Conservation (phyloP, 1,140 invertebrate species). For the Drosophila ironensis region DNA sequence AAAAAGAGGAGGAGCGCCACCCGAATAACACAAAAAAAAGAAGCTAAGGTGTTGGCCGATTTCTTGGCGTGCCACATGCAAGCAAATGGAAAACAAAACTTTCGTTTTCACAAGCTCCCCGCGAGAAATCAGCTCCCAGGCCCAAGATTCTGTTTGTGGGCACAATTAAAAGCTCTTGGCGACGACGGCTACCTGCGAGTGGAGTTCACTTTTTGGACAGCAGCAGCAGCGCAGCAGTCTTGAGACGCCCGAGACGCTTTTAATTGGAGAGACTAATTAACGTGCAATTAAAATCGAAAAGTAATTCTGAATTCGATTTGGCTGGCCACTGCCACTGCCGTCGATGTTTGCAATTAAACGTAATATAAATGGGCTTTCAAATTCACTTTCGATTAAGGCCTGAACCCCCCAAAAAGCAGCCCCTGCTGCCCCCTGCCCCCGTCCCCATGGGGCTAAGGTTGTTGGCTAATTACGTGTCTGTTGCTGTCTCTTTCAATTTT, state of each 20-base stretch:
- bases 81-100: constrained; percentile 44
- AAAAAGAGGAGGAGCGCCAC: not conserved
- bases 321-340: not conserved
- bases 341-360: constrained; percentile 51
- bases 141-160: constrained; percentile 69
- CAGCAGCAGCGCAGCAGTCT: too few relatives aligned
- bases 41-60: constrained; percentile 33
- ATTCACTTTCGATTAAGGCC: constrained; percentile 60
- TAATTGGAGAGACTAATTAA: constrained; percentile 71
- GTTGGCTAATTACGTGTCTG: constrained; percentile 76
- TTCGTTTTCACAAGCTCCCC: constrained; percentile 47
- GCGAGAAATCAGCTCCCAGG: constrained; percentile 26
- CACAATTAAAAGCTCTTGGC: constrained; percentile 66
- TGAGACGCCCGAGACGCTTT: constrained; percentile 17
- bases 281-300: constrained; percentile 67
- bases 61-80: constrained; percentile 62
- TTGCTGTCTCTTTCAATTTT: constrained; percentile 75
- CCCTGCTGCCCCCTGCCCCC: not conserved
- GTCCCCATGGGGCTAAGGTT: not conserved
- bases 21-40: not conserved
- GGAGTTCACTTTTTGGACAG: constrained; percentile 29
- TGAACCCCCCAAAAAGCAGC: not conserved
- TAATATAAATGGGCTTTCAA: constrained; percentile 53
- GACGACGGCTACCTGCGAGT: not conserved
- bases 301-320: constrained; percentile 56